A percentile compares a stretch with the other conserved stretches of the same genome.
Conservation (phyloP, 2,797 vertebrate genomes). For the Enteromius afrohamiltoni region DNA sequence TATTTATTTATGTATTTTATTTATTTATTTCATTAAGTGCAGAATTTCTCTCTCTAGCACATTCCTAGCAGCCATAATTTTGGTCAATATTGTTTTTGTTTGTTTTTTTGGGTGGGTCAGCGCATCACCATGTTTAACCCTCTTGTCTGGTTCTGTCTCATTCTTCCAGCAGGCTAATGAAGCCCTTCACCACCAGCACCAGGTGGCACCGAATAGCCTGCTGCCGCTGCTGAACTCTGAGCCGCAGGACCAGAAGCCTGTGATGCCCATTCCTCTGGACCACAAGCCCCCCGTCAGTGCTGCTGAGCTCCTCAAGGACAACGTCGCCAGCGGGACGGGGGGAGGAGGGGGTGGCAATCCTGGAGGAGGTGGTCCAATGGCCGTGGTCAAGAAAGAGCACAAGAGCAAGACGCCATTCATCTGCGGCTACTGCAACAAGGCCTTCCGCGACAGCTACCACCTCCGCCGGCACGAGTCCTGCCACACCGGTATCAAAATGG, state of each 20-base stretch:
- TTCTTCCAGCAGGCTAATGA: slow-evolving; percentile 88
- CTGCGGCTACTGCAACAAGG: slow-evolving; percentile 99
- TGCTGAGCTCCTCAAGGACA: slow-evolving; percentile 93
- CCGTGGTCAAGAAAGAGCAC: slow-evolving; percentile 94
- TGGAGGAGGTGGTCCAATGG: slow-evolving; percentile 62
- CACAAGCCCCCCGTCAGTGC: slow-evolving; percentile 91
- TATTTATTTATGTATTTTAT: neutral
- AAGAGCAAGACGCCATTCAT: slow-evolving; percentile 98
- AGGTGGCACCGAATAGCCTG: slow-evolving; percentile 95
- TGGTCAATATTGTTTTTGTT: neutral
- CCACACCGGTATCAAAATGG: slow-evolving; percentile 99
- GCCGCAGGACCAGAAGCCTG: slow-evolving; percentile 94
- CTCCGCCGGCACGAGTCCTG: slow-evolving; percentile 97
- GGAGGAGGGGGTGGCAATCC: slow-evolving; percentile 69
- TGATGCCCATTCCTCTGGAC: slow-evolving; percentile 94
- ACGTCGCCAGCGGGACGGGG: slow-evolving; percentile 67
- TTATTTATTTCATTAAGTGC: neutral
- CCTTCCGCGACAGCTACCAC: slow-evolving; percentile 99
- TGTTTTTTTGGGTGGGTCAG: neutral
- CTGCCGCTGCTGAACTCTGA: slow-evolving; percentile 96
- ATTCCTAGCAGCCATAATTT: neutral
- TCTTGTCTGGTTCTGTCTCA: slow-evolving; percentile 42
- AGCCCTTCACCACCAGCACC: slow-evolving; percentile 98
- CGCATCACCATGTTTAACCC: neutral
- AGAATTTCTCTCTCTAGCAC: neutral